Base-by-base conservation (phyloP, 2,888 invertebrate species). In the Campoletis raptor region DNA sequence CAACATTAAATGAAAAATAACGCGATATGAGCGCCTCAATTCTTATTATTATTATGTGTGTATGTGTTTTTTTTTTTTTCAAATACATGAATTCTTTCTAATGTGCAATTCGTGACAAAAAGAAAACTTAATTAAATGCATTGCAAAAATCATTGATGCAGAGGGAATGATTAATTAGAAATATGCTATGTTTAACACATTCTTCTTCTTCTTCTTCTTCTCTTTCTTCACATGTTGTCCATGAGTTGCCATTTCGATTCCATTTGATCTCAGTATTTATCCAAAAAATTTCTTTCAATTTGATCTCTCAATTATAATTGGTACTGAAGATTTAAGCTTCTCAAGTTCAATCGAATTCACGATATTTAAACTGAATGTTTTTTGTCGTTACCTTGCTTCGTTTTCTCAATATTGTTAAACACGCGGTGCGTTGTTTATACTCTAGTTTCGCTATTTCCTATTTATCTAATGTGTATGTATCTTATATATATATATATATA, bases 131-230 rank as follows among this genome's bases (percentile, higher is more conserved):
- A 61, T 69, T 21, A 74, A 79, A 81, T 48, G 73, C 81, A 83
- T 80, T 42, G 73, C 77, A 74, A 70, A 79, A 84, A 87, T 76
- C 66, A 37, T 82, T 69, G 67, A 79, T 79, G 54, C 70, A 80
- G 48, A 42, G 70, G 87, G 87, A 82, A 85, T 85, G 84, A 54
- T 82, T 87, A 79, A 82, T 87, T 72, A 57, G 45, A 81, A 81
- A 76, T 85, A 74, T 72, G 52, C 84, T 79, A 86, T 45, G 73
- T 82, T 84, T 72, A 74, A 81, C 73, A 76, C 78, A 66, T 79
- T 36, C 45, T 78, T 76, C 30, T 78, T 12, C 24, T 69, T 48
- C 64, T 8, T 45, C 6, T 24, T 45, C 42, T 80, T 48, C 24
- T 24, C 24, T 52, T 70, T 79, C 48, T 61, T 52, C 61, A 30